phyloP scores from a whole-genome alignment of 2,888 invertebrate genomes.

The Patella caerulea region DNA sequence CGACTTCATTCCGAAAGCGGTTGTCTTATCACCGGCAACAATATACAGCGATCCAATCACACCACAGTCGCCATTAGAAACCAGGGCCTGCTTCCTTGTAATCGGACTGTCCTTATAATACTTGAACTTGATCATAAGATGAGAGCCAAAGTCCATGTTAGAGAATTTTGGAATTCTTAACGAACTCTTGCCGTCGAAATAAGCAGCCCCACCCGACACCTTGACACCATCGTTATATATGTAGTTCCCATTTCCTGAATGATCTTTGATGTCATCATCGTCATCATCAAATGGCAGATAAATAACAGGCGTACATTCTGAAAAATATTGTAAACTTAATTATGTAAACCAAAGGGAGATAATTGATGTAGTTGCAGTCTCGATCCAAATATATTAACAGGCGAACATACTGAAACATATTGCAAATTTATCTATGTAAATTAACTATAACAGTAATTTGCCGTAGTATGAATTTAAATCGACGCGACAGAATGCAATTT shows the following conservation, averaged over 20 bases:
- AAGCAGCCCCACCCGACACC: constrained; percentile 44
- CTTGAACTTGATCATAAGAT: constrained; percentile 50
- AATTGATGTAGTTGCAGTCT: too few relatives aligned
- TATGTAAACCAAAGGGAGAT: constrained; percentile 17
- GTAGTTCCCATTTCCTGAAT: constrained; percentile 38
- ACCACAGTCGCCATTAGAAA: constrained; percentile 57
- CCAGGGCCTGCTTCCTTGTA: constrained; percentile 41
- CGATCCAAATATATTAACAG: too few relatives aligned
- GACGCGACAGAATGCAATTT: too few relatives aligned
- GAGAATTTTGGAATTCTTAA: constrained; percentile 57
- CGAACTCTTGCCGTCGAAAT: constrained; percentile 52
- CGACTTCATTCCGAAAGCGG: constrained; percentile 44
- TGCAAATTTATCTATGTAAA: too few relatives aligned
- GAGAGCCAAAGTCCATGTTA: constrained; percentile 47
- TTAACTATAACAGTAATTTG: too few relatives aligned
- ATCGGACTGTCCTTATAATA: constrained; percentile 32
- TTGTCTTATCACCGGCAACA: constrained; percentile 35
- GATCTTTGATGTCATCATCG: constrained; percentile 25
- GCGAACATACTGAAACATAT: too few relatives aligned
- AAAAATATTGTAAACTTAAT: constrained; percentile 26
- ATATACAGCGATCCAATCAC: constrained; percentile 49
- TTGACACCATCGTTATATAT: constrained; percentile 47
- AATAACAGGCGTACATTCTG: constrained; percentile 35
- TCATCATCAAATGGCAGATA: constrained; percentile 34
- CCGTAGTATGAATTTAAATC: too few relatives aligned